Base-by-base conservation (phyloP, 1,140 invertebrate genomes). In the Drosophila prosaltans region DNA sequence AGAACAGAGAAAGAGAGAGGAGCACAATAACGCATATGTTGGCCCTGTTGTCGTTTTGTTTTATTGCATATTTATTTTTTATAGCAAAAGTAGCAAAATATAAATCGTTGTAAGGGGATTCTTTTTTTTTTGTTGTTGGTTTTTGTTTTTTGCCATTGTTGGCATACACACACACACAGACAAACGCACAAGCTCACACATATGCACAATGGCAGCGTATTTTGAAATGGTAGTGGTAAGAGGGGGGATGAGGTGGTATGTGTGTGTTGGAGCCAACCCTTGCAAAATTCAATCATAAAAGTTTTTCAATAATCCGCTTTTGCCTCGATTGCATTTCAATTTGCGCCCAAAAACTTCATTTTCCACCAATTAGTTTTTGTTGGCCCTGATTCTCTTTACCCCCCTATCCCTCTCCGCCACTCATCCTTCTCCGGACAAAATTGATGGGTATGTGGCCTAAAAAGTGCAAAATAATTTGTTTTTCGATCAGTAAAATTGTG, bases 41-140 rank as follows among this genome's bases (percentile, higher is more conserved):
- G 73, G 65, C 69, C 73, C 83, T 85, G 84, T 88, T 88, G 80
- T 84, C 84, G 84, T 88, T 88, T 86, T 88, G 84, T 88, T 88
- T 88, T 88, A 88, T 88, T 89, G 84, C 84, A 88, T 89, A 88
- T 88, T 89, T 88, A 88, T 88, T 84, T 88, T 89, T 88, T 89
- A 84, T 88, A 88, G 80, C 84, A 67, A 88, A 89, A 89, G 83
- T 88, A 88, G 83, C 80, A 89, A 83, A 89, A 88, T 89, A 89
- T 89, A 88, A 88, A 89, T 88, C 84, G 83, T 72, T 89, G 75
- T 71, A 79, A 76, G 69, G 71, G 2, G 7, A 32, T 36, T 40
- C 21, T n/a, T 10, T 16, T 39, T 30, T 32, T 9, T 43, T 60
- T 21, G 26, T 61, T 40, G 39, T 60, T 21, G 36, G 21, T n/a